Conservation (phyloP, 2,797 vertebrate genomes). For the Rhadinocentrus ornatus region DNA sequence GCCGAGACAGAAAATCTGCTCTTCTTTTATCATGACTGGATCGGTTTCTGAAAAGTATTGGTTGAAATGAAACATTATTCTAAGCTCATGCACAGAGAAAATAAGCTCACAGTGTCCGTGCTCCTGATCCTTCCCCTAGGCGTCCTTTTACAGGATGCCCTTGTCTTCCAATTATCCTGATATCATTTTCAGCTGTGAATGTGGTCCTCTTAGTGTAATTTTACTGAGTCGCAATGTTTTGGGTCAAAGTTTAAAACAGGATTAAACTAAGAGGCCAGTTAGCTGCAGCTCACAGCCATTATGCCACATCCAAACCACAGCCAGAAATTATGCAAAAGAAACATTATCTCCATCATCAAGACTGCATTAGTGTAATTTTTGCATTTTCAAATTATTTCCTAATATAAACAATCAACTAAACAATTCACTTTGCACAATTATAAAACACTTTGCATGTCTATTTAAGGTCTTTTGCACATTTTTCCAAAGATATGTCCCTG, state of each 20-base stretch:
- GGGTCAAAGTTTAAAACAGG: constrained; percentile 8
- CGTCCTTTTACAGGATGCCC: constrained; percentile 15
- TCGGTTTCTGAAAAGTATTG: constrained; percentile 28
- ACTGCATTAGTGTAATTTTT: neutral
- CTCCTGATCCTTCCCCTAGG: constrained; percentile 22
- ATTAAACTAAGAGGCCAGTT: constrained; percentile 4
- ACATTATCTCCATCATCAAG: neutral
- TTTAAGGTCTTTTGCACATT: neutral
- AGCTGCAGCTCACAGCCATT: neutral
- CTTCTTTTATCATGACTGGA: constrained; percentile 12
- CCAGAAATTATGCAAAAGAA: neutral
- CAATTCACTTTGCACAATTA: no score
- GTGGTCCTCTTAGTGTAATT: constrained; percentile 10
- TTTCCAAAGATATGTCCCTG: neutral
- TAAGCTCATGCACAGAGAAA: constrained; percentile 14
- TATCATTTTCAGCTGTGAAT: constrained; percentile 14
- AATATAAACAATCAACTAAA: no score
- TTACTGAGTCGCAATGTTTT: neutral
- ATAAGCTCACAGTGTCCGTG: constrained; percentile 7
- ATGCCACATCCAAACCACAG: neutral
- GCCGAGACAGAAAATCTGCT: neutral
- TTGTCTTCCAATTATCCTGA: constrained; percentile 26
- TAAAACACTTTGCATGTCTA: no score
- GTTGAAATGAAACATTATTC: constrained; percentile 22
- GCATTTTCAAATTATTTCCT: neutral